phyloP scores from a whole-genome alignment of 1,140 invertebrate genomes.

The Lordiphosa clarofinis region DNA sequence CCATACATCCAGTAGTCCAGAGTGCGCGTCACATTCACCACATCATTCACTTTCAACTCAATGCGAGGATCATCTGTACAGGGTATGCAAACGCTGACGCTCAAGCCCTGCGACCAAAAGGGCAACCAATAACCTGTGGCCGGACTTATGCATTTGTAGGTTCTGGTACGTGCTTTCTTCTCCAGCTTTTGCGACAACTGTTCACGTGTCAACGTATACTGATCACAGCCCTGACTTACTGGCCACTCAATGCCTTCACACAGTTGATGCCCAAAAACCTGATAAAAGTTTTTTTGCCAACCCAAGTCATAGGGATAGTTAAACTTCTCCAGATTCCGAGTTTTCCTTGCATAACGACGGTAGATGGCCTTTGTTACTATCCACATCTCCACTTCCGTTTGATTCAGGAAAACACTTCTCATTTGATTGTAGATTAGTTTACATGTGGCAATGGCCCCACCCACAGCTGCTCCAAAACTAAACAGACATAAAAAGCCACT shows the following conservation, averaged over 20 bases:
- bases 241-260: constrained; percentile 93
- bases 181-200: constrained; percentile 93
- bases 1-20: constrained; percentile 92
- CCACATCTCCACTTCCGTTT: constrained; percentile 97
- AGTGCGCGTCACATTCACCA: constrained; percentile 90
- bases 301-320: constrained; percentile 95
- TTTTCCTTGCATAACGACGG: constrained; percentile 81
- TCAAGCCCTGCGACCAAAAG: constrained; percentile 84
- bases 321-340: constrained; percentile 81
- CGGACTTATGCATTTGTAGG: constrained; percentile 83
- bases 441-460: constrained; percentile 93
- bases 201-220: constrained; percentile 93
- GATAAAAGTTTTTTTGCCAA: constrained; percentile 81
- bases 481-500: constrained; percentile 85
- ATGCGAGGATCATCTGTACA: constrained; percentile 92
- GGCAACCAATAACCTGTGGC: constrained; percentile 90
- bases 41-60: constrained; percentile 85
- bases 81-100: constrained; percentile 87
- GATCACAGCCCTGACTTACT: constrained; percentile 88
- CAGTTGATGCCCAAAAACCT: constrained; percentile 83
- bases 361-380: constrained; percentile 91
- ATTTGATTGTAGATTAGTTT: constrained; percentile 93
- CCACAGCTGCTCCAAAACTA: constrained; percentile 91
- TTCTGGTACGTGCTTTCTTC: constrained; percentile 87
- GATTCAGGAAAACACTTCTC: constrained; percentile 89